These are phyloP conservation scores for Planococcus citri DNA, from an alignment of 1,140 invertebrate genomes.

Conservation along the genomic window DNA sequence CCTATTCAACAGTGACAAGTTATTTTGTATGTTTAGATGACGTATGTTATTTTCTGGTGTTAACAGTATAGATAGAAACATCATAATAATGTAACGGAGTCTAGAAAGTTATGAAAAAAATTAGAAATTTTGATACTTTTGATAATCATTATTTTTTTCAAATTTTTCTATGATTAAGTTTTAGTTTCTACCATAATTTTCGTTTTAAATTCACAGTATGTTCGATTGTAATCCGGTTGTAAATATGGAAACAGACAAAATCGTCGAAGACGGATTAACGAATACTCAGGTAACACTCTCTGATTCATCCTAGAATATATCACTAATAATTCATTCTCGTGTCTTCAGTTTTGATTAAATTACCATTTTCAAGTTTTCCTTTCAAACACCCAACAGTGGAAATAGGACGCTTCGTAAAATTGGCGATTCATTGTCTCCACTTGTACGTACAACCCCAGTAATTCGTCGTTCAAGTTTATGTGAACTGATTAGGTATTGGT, in stretches of 20 bases:
- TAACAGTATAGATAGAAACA: background rate
- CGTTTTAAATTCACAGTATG: background rate
- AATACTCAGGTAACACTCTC: background rate
- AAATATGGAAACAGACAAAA: conserved; percentile 15
- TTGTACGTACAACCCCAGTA: too few species aligned
- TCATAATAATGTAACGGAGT: conserved; percentile 17
- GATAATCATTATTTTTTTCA: background rate
- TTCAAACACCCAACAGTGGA: too few species aligned
- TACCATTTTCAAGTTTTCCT: too few species aligned
- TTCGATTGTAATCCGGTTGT: background rate
- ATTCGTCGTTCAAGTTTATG: too few species aligned
- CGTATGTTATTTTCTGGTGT: conserved; percentile 19
- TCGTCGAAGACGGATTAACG: conserved; percentile 11
- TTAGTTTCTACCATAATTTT: background rate
- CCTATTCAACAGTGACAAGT: too few species aligned
- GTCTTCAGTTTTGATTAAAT: background rate
- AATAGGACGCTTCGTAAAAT: too few species aligned
- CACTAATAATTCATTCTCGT: background rate
- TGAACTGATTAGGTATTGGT: too few species aligned
- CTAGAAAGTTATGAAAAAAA: conserved; percentile 17
- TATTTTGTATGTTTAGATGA: background rate
- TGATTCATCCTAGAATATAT: too few species aligned
- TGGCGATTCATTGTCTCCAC: too few species aligned
- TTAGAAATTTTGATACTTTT: conserved; percentile 13
- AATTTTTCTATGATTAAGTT: background rate